Evolutionary conservation across 2,113 vertebrate genomes (phyloP).

Genomic region (Limanda limanda): DNA sequence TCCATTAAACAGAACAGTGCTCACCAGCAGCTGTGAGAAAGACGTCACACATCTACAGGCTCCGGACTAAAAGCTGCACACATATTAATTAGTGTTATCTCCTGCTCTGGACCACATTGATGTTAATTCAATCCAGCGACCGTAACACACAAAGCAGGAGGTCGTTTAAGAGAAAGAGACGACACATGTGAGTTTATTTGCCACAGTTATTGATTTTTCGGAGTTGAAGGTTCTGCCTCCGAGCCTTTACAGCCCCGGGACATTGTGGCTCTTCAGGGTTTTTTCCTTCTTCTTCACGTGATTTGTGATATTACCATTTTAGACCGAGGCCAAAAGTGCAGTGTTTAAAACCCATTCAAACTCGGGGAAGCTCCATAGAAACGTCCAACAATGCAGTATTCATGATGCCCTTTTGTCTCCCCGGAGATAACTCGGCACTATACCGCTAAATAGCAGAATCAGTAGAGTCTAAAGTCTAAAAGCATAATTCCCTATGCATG

Average conservation of each 20-base stretch:
- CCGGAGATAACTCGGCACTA: conserved; percentile 28
- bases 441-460: conserved; percentile 47
- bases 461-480: conserved; percentile 66
- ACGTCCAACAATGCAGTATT: conserved; percentile 64
- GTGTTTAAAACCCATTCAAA: conserved; percentile 24
- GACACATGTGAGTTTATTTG: conserved; percentile 29
- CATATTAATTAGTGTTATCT: conserved; percentile 71
- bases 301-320: conserved; percentile 29
- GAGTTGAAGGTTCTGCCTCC: background rate
- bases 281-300: background rate
- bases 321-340: conserved; percentile 23
- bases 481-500: conserved; percentile 76
- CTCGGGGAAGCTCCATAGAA: conserved; percentile 33
- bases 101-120: conserved; percentile 37
- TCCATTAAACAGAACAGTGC: conserved; percentile 31
- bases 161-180: conserved; percentile 10
- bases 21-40: conserved; percentile 43
- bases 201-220: conserved; percentile 11
- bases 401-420: conserved; percentile 60
- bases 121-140: conserved; percentile 35
- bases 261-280: background rate
- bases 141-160: conserved; percentile 15
- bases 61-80: conserved; percentile 40
- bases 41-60: conserved; percentile 41
- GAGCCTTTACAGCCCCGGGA: background rate